Base-by-base conservation (phyloP, 1,140 invertebrate species). In the Drosophila lini region DNA sequence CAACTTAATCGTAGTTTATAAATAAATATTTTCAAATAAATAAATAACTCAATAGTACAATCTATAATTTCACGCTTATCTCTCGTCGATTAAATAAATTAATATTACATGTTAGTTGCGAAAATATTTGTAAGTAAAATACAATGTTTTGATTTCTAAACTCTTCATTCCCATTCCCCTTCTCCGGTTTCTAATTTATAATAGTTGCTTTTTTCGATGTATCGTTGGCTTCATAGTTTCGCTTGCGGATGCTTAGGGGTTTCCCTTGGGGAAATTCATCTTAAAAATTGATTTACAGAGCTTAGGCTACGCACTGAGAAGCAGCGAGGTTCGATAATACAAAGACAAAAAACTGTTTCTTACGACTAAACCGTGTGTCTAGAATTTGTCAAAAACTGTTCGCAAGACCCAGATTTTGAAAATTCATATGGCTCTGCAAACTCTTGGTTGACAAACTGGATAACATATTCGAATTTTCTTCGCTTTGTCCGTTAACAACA, bases 261-360 rank as follows among this genome's bases (percentile, higher is more conserved):
- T 64, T 59, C 25, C 28, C 25, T 3, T 13, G 9, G 16, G 47
- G 40, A 63, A 61, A 64, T 34, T 55, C 40, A 52, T 38, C 63
- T 65, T 71, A 36, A 55, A 62, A 42, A 65, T 73, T 52, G 62
- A 44, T 69, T 63, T 64, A 81, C 70, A 61, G 44, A 55, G 36
- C 78, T 86, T 76, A 86, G 58, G 69, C 38, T 88, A 88, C 36
- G 68, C 81, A 89, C 89, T 91, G 90, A 91, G 90, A 91, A 80
- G 78, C 89, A 91, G 90, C 90, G 90, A 91, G 90, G 90, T 91
- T 91, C 78, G 69, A 74, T 59, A 78, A 68, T 83, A 74, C 64
- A 55, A 44, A 59, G 44, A 76, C 53, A 69, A 68, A 61, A 61
- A 64, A 63, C 13, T 36, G 53, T 62, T 42, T 63, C 73, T 69